phyloP scores from a whole-genome alignment of 2,888 invertebrate species.

The Stomorhina lunata region DNA sequence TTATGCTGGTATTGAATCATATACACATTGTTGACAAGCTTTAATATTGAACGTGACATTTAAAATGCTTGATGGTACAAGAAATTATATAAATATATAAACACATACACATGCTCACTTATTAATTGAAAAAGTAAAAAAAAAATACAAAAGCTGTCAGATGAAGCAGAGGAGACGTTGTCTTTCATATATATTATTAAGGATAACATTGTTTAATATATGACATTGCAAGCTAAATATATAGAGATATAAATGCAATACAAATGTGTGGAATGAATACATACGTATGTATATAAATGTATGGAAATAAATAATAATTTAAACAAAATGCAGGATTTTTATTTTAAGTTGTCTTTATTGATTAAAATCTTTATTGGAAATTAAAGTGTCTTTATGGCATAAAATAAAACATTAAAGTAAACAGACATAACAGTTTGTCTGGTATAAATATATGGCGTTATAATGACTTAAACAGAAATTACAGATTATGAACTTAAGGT shows the following conservation, averaged over 20 bases:
- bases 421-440: background rate
- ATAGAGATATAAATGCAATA: background rate
- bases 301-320: too few relatives aligned
- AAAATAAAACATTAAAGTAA: background rate
- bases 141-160: background rate
- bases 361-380: background rate
- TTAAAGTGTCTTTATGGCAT: background rate
- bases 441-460: too few relatives aligned
- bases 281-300: too few relatives aligned
- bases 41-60: conserved; percentile 66
- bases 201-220: background rate
- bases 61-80: conserved; percentile 32
- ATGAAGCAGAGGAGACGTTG: background rate
- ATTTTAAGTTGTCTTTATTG: background rate
- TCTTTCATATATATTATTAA: background rate
- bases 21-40: conserved; percentile 62
- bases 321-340: background rate
- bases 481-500: too few relatives aligned
- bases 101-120: background rate
- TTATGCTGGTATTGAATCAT: conserved; percentile 69
- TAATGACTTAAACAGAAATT: too few relatives aligned
- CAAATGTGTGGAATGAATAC: background rate
- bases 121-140: conserved; percentile 47
- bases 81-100: background rate
- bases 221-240: too few relatives aligned